Evolutionary conservation across 2,113 vertebrate genomes (phyloP).

Genomic region (Carassius gibelio): DNA sequence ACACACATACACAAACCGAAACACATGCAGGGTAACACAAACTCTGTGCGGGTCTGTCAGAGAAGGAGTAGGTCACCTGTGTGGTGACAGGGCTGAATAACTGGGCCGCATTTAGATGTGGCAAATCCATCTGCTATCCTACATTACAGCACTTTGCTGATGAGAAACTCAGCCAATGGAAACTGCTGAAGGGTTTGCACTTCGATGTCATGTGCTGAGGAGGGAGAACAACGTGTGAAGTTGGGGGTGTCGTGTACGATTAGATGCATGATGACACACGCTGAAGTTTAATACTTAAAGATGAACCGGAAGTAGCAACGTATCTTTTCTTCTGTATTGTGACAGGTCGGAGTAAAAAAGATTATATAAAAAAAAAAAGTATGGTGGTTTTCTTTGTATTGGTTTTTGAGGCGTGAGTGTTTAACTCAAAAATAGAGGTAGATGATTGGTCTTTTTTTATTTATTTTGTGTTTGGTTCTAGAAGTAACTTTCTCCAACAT

Average conservation of each 20-base stretch:
- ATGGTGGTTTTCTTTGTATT: background rate
- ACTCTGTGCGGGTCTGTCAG: background rate
- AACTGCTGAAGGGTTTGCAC: slow-evolving; percentile 21
- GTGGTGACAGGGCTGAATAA: slow-evolving; percentile 33
- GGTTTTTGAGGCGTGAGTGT: background rate
- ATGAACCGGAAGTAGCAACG: background rate
- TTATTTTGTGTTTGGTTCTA: background rate
- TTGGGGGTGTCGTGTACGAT: background rate
- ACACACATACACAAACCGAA: slow-evolving; percentile 22
- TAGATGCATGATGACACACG: background rate
- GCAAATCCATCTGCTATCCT: slow-evolving; percentile 57
- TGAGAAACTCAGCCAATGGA: slow-evolving; percentile 32
- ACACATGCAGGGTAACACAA: slow-evolving; percentile 14
- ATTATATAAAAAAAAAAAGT: background rate
- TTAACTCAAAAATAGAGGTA: background rate
- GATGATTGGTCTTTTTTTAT: background rate
- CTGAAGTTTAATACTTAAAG: background rate
- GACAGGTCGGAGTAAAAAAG: background rate
- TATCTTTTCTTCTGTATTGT: background rate
- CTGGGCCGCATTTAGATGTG: slow-evolving; percentile 59
- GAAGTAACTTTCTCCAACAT: background rate
- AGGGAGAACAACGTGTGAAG: background rate
- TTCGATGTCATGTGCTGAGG: background rate
- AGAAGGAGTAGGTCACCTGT: slow-evolving; percentile 42
- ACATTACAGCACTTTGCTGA: slow-evolving; percentile 29